Conservation (phyloP, 2,797 vertebrate genomes). For the Enteromius unitaeniatus region DNA sequence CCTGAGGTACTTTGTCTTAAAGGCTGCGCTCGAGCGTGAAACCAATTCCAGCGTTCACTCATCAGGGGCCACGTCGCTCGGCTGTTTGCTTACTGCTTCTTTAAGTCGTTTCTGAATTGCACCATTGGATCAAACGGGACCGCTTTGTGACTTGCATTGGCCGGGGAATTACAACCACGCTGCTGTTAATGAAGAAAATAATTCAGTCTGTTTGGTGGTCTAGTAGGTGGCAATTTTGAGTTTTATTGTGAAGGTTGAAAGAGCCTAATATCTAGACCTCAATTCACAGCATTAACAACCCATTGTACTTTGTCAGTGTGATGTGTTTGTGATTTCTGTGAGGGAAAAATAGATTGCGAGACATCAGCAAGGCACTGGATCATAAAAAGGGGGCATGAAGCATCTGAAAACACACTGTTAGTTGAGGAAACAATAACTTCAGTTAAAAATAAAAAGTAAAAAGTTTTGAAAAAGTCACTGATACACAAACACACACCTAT, state of each 20-base stretch:
- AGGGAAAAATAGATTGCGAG: not conserved
- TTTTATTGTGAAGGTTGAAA: constrained; percentile 21
- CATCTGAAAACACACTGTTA: not conserved
- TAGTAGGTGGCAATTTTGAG: constrained; percentile 22
- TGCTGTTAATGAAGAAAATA: constrained; percentile 56
- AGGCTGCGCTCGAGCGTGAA: constrained; percentile 82
- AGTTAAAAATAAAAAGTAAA: not conserved
- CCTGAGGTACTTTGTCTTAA: constrained; percentile 86
- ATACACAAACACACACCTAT: no score
- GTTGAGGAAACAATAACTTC: not conserved
- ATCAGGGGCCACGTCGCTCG: constrained; percentile 69
- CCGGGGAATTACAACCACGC: constrained; percentile 31
- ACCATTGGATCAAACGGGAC: constrained; percentile 38
- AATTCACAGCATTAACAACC: not conserved
- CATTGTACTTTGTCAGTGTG: not conserved
- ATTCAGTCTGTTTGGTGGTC: constrained; percentile 53
- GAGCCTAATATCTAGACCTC: constrained; percentile 26
- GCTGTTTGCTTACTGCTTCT: constrained; percentile 72
- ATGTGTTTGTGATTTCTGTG: not conserved
- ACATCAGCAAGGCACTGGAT: not conserved
- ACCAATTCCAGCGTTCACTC: constrained; percentile 77
- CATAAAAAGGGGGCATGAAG: not conserved
- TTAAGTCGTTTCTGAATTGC: constrained; percentile 58
- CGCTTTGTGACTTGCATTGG: constrained; percentile 48
- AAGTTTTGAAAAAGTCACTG: not conserved